Base-by-base conservation (phyloP, 2,797 vertebrate species). In the Phataginus tricuspis region DNA sequence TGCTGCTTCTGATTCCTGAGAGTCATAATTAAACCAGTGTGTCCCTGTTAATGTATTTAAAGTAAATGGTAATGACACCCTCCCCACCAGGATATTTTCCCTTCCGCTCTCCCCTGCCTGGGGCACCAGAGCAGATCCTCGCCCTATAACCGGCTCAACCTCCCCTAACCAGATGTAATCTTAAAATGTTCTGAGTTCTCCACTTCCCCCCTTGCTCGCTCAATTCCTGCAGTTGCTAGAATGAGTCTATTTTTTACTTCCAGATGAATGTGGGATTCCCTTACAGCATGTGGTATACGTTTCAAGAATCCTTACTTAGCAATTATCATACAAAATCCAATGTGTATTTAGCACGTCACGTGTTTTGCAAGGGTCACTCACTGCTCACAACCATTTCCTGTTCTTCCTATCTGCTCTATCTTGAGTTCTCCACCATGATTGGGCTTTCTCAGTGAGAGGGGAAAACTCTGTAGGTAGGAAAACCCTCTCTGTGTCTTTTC, bases 341-440 rank as follows among this genome's bases (percentile, higher is more conserved):
- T 64, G 6, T 18, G 0, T 45, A 45, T 29, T 42, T 19, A 19
- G 57, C 45, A 12, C 0, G 45, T 34, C 37, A 2, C 7, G 0
- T 5, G 14, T 63, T 68, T 55, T 71, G 29, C 83, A 78, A 83
- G 51, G 71, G 39, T 15, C 27, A 45, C 27, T 15, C 27, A 45
- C 27, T 10, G 80, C 78, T 89, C 9, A 51, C 27, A 21, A 18
- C 51, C 23, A 21, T 49, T 91, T 91, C 80, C 95, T 84, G 42
- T 64, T 34, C 34, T 27, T 39, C 15, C 5, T 0, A 0, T 34
- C 45, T 1, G n/a, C 63, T 68, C 68, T 23, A 0, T 42, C 68
- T 25, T 6, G 34, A 21, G 10, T 11, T 57, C 57, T 34, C 9
- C 6, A 0, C 63, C 25, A 39, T 2, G 78, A 31, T 0, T 78